phyloP scores from a whole-genome alignment of 1,140 invertebrate genomes.

The Myzus persicae region DNA sequence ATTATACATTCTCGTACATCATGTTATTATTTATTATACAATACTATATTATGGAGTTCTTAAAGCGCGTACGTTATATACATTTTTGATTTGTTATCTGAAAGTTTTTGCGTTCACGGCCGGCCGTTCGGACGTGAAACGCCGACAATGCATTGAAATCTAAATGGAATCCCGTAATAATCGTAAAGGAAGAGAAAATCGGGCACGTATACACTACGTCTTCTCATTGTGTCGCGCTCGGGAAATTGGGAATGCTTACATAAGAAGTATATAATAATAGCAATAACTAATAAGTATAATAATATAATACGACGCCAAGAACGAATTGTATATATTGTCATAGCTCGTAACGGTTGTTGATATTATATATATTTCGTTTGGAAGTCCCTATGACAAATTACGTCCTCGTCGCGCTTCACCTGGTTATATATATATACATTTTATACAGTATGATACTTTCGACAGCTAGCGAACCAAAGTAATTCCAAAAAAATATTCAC shows the following conservation, averaged over 20 bases:
- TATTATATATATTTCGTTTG: constrained; percentile 9
- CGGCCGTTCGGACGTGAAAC: not conserved
- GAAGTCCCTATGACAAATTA: not conserved
- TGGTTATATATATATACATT: not conserved
- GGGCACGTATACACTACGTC: not conserved
- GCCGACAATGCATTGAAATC: not conserved
- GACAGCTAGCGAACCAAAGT: not conserved
- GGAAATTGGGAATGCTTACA: constrained; percentile 29
- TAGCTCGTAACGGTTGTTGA: not conserved
- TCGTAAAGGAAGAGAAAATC: constrained; percentile 26
- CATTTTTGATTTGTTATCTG: constrained; percentile 6
- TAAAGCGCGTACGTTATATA: not conserved
- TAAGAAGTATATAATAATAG: not conserved
- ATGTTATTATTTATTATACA: not conserved
- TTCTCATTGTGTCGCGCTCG: not conserved
- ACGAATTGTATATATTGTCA: not conserved
- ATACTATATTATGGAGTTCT: not conserved
- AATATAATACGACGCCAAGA: constrained; percentile 10
- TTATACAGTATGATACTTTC: not conserved
- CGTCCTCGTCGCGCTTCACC: not conserved
- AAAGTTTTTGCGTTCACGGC: constrained; percentile 37
- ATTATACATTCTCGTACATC: not conserved
- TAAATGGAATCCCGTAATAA: constrained; percentile 22
- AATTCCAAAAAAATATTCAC: not conserved
- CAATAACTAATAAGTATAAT: not conserved